phyloP scores from a whole-genome alignment of 92 coral and sea anemone species.

The Paramuricea clavata region DNA sequence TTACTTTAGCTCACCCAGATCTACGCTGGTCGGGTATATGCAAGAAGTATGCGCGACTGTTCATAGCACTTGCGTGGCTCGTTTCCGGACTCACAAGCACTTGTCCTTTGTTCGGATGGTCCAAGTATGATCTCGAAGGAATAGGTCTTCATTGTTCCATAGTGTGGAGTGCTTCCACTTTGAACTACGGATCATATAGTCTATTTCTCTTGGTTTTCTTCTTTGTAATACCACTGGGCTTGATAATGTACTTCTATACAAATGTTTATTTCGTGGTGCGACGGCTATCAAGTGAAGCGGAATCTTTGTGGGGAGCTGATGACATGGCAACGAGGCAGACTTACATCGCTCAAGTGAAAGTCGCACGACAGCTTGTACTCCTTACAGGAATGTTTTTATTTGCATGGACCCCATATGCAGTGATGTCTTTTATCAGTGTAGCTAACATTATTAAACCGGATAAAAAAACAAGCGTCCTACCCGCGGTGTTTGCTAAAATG shows the following conservation, averaged over 20 bases:
- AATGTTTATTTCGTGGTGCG: constrained; percentile 57
- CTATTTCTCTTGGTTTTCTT: constrained; percentile 67
- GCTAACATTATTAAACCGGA: constrained; percentile 44
- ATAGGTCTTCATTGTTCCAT: constrained; percentile 72
- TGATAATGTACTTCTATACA: constrained; percentile 53
- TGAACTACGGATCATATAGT: constrained; percentile 56
- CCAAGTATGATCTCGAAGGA: constrained; percentile 72
- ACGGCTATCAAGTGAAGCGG: constrained; percentile 54
- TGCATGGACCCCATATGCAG: constrained; percentile 90
- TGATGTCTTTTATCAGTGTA: constrained; percentile 71
- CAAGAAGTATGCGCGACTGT: constrained; percentile 19
- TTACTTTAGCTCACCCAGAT: constrained; percentile 26
- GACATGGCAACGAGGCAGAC: constrained; percentile 62
- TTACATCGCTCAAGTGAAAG: constrained; percentile 48
- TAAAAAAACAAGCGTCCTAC: constrained; percentile 51
- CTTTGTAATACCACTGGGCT: constrained; percentile 67
- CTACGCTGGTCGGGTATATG: neutral
- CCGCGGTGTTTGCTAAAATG: constrained; percentile 79
- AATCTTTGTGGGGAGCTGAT: constrained; percentile 60
- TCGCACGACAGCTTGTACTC: constrained; percentile 52
- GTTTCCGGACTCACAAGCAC: constrained; percentile 68
- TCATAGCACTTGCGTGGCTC: constrained; percentile 60
- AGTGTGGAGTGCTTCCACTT: constrained; percentile 67
- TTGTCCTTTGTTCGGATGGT: constrained; percentile 81
- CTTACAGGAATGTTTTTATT: constrained; percentile 72